These are phyloP conservation scores for Nixonia krombeini DNA, from an alignment of 1,140 invertebrate genomes.

Conservation along the genomic window DNA sequence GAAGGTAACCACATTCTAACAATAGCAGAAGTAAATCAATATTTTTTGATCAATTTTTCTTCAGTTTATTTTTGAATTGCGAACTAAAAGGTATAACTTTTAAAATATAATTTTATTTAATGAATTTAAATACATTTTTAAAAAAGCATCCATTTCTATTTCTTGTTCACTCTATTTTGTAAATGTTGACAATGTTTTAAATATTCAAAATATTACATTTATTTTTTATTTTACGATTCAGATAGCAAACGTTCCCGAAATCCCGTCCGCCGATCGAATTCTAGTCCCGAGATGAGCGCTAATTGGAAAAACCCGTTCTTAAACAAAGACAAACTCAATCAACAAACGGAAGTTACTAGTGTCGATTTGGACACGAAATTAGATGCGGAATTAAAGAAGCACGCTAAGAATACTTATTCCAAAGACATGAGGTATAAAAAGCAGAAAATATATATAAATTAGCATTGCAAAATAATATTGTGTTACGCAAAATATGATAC, in stretches of 20 bases:
- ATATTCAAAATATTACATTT: conserved; percentile 2
- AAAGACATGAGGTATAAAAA: conserved; percentile 77
- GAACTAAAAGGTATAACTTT: too few relatives aligned
- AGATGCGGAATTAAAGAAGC: conserved; percentile 74
- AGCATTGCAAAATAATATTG: background rate
- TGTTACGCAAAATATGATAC: background rate
- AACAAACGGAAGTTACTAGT: conserved; percentile 54
- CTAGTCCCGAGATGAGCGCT: conserved; percentile 91
- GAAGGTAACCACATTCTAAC: conserved; percentile 73
- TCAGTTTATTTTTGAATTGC: conserved; percentile 5
- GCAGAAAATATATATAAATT: background rate
- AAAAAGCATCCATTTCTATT: too few relatives aligned
- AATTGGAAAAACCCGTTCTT: conserved; percentile 84
- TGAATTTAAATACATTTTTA: too few relatives aligned
- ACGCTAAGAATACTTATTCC: conserved; percentile 75
- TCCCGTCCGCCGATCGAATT: conserved; percentile 88
- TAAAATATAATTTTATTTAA: too few relatives aligned
- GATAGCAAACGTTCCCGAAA: conserved; percentile 76
- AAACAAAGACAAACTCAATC: conserved; percentile 68
- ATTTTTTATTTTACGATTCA: conserved; percentile 38
- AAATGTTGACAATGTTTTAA: background rate
- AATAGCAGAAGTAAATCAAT: too few relatives aligned
- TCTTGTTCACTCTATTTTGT: too few relatives aligned
- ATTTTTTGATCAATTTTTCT: conserved; percentile 7
- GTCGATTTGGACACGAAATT: conserved; percentile 62